Conservation (phyloP, 2,888 invertebrate genomes). For the Hipparchia semele region DNA sequence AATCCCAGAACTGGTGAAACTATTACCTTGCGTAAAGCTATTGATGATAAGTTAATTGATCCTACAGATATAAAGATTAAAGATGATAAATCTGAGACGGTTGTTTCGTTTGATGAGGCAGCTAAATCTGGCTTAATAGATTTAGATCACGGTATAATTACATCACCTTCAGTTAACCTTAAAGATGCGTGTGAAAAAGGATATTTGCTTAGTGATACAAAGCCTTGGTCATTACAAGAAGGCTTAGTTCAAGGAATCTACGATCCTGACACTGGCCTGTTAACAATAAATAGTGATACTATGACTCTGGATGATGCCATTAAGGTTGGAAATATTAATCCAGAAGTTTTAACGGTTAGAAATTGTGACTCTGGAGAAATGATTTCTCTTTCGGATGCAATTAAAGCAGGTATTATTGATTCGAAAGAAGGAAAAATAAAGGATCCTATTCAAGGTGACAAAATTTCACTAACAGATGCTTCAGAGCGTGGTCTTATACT, state of each 20-base stretch:
- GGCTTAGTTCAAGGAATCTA: slow-evolving; percentile 91
- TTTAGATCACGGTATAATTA: slow-evolving; percentile 86
- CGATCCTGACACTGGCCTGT: slow-evolving; percentile 88
- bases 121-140: slow-evolving; percentile 88
- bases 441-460: slow-evolving; percentile 88
- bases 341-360: slow-evolving; percentile 89
- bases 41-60: slow-evolving; percentile 88
- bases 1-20: slow-evolving; percentile 90
- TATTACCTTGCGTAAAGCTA: slow-evolving; percentile 89
- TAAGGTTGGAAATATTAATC: slow-evolving; percentile 88
- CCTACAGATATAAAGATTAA: slow-evolving; percentile 88
- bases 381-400: slow-evolving; percentile 91
- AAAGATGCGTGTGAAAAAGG: slow-evolving; percentile 92
- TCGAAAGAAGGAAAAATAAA: slow-evolving; percentile 90
- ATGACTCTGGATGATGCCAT: slow-evolving; percentile 90
- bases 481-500: slow-evolving; percentile 91
- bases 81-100: slow-evolving; percentile 86
- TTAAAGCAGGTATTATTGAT: slow-evolving; percentile 89
- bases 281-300: slow-evolving; percentile 86
- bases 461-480: slow-evolving; percentile 92
- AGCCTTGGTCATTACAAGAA: slow-evolving; percentile 92
- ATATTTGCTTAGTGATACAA: slow-evolving; percentile 89
- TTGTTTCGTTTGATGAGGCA: slow-evolving; percentile 87
- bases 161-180: slow-evolving; percentile 87
- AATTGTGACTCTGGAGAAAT: slow-evolving; percentile 92